Percentiles rank a stretch among this genome's conserved stretches.
These are phyloP conservation scores for Molossus alvarezi DNA, from an alignment of 2,797 vertebrate species.

Conservation along the genomic window DNA sequence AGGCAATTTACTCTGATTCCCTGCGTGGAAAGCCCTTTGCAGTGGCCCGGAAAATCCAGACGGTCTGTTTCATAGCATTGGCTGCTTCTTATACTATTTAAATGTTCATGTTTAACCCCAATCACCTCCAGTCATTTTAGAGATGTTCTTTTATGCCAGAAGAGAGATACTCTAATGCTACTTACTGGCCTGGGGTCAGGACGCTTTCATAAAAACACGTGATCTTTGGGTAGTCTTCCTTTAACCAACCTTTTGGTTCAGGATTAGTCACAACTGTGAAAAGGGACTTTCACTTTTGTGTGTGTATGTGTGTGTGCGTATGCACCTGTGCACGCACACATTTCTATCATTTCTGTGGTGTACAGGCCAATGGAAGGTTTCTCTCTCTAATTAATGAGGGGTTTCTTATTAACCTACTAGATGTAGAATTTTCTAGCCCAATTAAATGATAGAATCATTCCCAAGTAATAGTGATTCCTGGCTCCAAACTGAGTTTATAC, in stretches of 20 bases:
- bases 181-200: neutral
- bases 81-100: constrained; percentile 36
- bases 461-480: constrained; percentile 74
- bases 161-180: neutral
- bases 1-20: neutral
- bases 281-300: neutral
- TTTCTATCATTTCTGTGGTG: neutral
- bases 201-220: neutral
- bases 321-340: no score
- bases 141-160: neutral
- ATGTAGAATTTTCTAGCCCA: constrained; percentile 58
- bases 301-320: neutral
- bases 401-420: constrained; percentile 13
- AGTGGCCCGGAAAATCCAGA: neutral
- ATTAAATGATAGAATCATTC: constrained; percentile 69
- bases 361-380: neutral
- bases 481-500: constrained; percentile 54
- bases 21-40: neutral
- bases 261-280: neutral
- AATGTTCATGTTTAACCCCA: neutral
- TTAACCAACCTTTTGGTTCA: neutral
- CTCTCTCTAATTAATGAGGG: neutral
- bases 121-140: neutral
- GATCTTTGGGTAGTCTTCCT: neutral
- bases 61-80: neutral